Conservation (phyloP, 2,113 vertebrate species). For the Gymnocephalus cernua region DNA sequence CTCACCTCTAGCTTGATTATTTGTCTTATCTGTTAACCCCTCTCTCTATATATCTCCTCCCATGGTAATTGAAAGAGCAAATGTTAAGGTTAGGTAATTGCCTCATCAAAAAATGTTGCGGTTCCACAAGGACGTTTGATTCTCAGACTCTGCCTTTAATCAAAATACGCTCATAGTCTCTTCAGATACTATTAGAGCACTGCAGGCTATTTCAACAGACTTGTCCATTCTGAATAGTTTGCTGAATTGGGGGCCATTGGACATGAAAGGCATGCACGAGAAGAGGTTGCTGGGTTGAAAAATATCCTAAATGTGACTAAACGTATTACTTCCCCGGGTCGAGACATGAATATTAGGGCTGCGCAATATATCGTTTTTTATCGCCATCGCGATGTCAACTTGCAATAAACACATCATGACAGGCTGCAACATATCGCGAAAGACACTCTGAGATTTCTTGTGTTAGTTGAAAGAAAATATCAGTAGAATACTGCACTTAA, state of each 20-base stretch:
- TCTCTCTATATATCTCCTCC: conserved; percentile 22
- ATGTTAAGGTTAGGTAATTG: conserved; percentile 73
- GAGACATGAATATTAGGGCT: conserved; percentile 15
- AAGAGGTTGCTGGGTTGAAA: conserved; percentile 28
- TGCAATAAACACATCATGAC: too few relatives aligned
- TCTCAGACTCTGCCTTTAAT: conserved; percentile 51
- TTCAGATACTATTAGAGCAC: conserved; percentile 38
- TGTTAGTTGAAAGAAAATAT: too few relatives aligned
- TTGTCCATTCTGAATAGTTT: conserved; percentile 29
- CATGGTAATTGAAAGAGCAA: conserved; percentile 75
- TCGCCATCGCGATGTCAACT: too few relatives aligned
- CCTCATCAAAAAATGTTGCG: conserved; percentile 61
- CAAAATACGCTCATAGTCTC: conserved; percentile 26
- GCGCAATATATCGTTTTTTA: too few relatives aligned
- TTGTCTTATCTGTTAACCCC: conserved; percentile 71
- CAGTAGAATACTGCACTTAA: too few relatives aligned
- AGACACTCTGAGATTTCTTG: too few relatives aligned
- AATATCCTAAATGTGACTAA: conserved; percentile 35
- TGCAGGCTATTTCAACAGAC: conserved; percentile 18
- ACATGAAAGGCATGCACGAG: conserved; percentile 33
- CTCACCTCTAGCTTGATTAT: conserved; percentile 47
- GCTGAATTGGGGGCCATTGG: conserved; percentile 11
- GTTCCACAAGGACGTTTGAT: conserved; percentile 58
- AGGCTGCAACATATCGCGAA: too few relatives aligned
- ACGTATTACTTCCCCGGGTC: conserved; percentile 33